phyloP scores from a whole-genome alignment of 2,113 vertebrate species.

The Argyrosomus japonicus region DNA sequence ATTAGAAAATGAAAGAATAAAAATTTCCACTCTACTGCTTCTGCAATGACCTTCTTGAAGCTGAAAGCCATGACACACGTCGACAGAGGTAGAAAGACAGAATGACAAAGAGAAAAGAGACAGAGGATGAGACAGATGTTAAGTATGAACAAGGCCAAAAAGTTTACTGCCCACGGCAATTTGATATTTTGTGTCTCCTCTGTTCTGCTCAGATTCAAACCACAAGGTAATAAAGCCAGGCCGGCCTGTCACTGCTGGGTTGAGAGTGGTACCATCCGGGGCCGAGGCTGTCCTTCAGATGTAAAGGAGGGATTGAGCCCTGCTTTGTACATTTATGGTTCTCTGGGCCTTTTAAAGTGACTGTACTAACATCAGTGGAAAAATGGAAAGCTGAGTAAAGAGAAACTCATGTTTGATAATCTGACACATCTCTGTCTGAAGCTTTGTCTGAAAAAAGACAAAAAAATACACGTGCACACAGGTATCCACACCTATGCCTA shows the following conservation, averaged over 20 bases:
- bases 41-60: slow-evolving; percentile 80
- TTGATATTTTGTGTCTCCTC: slow-evolving; percentile 50
- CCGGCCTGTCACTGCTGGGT: slow-evolving; percentile 35
- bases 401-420: slow-evolving; percentile 57
- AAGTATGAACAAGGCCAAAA: slow-evolving; percentile 41
- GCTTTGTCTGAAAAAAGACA: slow-evolving; percentile 7
- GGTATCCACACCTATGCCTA: neutral
- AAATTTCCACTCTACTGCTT: slow-evolving; percentile 71
- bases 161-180: slow-evolving; percentile 57
- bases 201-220: slow-evolving; percentile 48
- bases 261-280: slow-evolving; percentile 42
- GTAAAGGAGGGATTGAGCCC: slow-evolving; percentile 46
- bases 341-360: slow-evolving; percentile 57
- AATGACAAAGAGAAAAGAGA: slow-evolving; percentile 23
- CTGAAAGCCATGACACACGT: slow-evolving; percentile 50
- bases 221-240: slow-evolving; percentile 43
- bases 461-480: slow-evolving; percentile 21
- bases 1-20: neutral
- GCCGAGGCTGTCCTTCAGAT: slow-evolving; percentile 54
- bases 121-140: slow-evolving; percentile 17
- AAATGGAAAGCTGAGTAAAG: slow-evolving; percentile 48
- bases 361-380: slow-evolving; percentile 53
- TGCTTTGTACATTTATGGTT: slow-evolving; percentile 58
- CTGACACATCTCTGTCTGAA: slow-evolving; percentile 50
- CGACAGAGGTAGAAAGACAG: neutral